phyloP scores from a whole-genome alignment of 1,140 invertebrate species.

The Drosophila truncata region DNA sequence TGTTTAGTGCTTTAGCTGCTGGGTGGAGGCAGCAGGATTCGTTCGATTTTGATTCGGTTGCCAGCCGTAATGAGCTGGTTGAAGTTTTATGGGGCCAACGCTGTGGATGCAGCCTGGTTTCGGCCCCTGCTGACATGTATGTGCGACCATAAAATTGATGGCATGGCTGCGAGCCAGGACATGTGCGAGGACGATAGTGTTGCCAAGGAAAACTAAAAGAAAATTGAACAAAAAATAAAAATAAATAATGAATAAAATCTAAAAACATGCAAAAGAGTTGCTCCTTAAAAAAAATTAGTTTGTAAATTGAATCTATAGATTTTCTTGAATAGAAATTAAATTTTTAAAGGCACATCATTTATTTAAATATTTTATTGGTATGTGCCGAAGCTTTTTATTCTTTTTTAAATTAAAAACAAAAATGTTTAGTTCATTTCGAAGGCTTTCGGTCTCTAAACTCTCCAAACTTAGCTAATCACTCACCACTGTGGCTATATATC shows the following conservation, averaged over 20 bases:
- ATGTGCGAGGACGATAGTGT: background rate
- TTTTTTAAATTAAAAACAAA: background rate
- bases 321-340: background rate
- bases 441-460: background rate
- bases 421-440: background rate
- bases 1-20: conserved; percentile 57
- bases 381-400: background rate
- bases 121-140: conserved; percentile 40
- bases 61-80: conserved; percentile 68
- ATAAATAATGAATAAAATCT: background rate
- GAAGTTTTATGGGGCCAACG: conserved; percentile 60
- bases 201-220: background rate
- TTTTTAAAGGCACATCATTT: too few species aligned
- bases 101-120: conserved; percentile 54
- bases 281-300: background rate
- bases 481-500: conserved; percentile 45
- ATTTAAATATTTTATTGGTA: too few species aligned
- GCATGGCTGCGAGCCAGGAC: conserved; percentile 29
- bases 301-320: background rate
- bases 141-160: conserved; percentile 76
- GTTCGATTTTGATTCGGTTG: conserved; percentile 77
- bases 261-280: background rate
- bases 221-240: background rate
- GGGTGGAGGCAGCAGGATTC: conserved; percentile 15
- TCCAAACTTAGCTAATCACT: background rate